phyloP scores from a whole-genome alignment of 2,113 vertebrate species.

The Corythoichthys haematopterus region DNA sequence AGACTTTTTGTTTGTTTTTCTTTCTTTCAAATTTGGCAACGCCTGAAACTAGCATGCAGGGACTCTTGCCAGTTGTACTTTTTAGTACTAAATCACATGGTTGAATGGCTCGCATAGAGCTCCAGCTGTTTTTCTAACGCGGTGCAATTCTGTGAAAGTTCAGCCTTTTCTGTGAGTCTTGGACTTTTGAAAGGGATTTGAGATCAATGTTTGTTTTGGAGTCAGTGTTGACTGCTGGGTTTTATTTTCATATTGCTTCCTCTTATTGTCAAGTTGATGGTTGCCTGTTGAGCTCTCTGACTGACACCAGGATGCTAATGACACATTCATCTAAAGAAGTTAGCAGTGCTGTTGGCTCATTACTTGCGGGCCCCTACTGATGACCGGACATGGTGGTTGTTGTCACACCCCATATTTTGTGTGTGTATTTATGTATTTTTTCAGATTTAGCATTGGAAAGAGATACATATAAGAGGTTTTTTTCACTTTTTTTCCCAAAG shows the following conservation, averaged over 20 bases:
- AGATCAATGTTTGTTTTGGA: not conserved
- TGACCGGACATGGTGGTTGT: too few species aligned
- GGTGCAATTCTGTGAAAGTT: not conserved
- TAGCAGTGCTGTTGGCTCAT: too few species aligned
- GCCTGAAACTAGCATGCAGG: not conserved
- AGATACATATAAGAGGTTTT: too few species aligned
- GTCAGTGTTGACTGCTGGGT: conserved; percentile 23
- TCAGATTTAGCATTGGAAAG: too few species aligned
- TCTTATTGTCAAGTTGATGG: conserved; percentile 14
- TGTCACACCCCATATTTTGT: too few species aligned
- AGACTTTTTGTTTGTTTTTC: too few species aligned
- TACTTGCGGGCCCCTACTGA: too few species aligned
- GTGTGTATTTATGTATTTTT: too few species aligned
- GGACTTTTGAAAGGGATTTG: not conserved
- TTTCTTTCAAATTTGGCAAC: not conserved
- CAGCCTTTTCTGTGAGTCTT: not conserved
- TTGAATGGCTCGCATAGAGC: too few species aligned
- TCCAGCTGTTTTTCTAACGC: too few species aligned
- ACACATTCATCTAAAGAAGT: conserved; percentile 1
- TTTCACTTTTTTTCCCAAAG: too few species aligned
- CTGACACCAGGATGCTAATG: not conserved
- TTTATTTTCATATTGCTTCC: conserved; percentile 45
- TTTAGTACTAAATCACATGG: not conserved
- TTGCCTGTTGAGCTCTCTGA: conserved; percentile 29
- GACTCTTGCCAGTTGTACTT: not conserved